Percentiles rank a stretch among this genome's conserved stretches.
These are phyloP conservation scores for Parauchenoglanis ngamensis DNA, from an alignment of 2,797 vertebrate species.

Conservation along the genomic window DNA sequence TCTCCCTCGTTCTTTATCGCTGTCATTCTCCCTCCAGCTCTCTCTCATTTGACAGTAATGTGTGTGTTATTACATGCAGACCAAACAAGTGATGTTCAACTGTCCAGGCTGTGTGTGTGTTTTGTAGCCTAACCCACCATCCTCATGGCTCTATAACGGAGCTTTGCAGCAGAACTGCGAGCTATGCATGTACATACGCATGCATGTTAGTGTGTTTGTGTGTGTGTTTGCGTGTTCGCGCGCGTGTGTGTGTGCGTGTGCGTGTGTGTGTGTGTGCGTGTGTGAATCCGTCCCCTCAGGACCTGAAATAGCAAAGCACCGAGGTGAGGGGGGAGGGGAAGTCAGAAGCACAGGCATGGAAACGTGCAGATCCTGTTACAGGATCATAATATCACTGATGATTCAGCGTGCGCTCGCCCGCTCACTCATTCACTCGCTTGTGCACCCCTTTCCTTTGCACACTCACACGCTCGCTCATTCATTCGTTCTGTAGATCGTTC, in stretches of 20 bases:
- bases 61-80: conserved; percentile 66
- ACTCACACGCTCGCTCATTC: conserved; percentile 18
- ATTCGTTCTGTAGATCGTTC: conserved; percentile 16
- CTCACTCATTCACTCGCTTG: conserved; percentile 35
- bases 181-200: conserved; percentile 44
- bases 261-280: conserved; percentile 58
- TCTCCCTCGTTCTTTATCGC: conserved; percentile 27
- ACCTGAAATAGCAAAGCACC: conserved; percentile 85
- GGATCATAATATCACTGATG: conserved; percentile 88
- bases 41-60: conserved; percentile 64
- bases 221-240: conserved; percentile 59
- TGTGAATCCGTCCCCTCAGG: conserved; percentile 73
- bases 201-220: conserved; percentile 42
- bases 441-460: conserved; percentile 16
- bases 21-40: conserved; percentile 29
- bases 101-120: conserved; percentile 55
- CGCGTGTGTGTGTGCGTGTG: conserved; percentile 50
- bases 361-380: conserved; percentile 92
- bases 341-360: conserved; percentile 81
- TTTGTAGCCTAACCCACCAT: conserved; percentile 30
- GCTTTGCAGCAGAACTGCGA: conserved; percentile 11
- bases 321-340: conserved; percentile 73
- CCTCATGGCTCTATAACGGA: conserved; percentile 19
- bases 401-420: conserved; percentile 61
- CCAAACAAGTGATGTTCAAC: conserved; percentile 62